phyloP scores from a whole-genome alignment of 2,888 invertebrate genomes.

The Papilio elwesi region DNA sequence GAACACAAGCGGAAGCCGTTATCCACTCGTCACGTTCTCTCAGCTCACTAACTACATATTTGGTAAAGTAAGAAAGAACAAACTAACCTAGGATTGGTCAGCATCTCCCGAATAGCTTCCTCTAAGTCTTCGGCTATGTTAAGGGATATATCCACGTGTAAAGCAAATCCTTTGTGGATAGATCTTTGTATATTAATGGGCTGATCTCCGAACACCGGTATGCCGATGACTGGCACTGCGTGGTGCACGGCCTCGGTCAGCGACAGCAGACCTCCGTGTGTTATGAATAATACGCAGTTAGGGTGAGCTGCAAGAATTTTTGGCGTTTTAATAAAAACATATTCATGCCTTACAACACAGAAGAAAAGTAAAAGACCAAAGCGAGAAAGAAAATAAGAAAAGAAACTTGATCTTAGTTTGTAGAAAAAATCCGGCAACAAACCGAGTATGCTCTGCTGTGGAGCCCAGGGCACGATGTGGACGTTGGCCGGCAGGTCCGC shows the following conservation, averaged over 20 bases:
- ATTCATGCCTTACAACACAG: no score
- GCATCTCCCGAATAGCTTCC: slow-evolving; percentile 45
- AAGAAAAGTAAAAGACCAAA: no score
- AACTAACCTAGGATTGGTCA: slow-evolving; percentile 37
- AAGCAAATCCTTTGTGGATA: slow-evolving; percentile 50
- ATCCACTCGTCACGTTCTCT: no score
- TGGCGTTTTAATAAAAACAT: no score
- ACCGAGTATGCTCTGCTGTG: no score
- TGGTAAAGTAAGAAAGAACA: not conserved
- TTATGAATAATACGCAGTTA: slow-evolving; percentile 56
- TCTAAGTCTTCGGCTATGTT: slow-evolving; percentile 48
- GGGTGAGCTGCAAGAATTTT: slow-evolving; percentile 54
- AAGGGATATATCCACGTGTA: slow-evolving; percentile 47
- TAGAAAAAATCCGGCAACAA: no score
- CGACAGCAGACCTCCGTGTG: slow-evolving; percentile 61
- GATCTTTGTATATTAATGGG: slow-evolving; percentile 51
- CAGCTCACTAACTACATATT: no score
- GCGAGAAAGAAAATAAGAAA: no score
- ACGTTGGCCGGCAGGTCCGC: slow-evolving; percentile 61
- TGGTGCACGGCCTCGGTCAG: slow-evolving; percentile 57
- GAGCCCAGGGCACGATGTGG: slow-evolving; percentile 64
- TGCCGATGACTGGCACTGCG: slow-evolving; percentile 59
- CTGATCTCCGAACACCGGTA: slow-evolving; percentile 59
- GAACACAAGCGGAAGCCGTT: slow-evolving; percentile 19
- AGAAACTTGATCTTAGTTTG: no score